These are phyloP conservation scores for Trissolcus brochymenae DNA, from an alignment of 2,888 invertebrate species.

Conservation along the genomic window DNA sequence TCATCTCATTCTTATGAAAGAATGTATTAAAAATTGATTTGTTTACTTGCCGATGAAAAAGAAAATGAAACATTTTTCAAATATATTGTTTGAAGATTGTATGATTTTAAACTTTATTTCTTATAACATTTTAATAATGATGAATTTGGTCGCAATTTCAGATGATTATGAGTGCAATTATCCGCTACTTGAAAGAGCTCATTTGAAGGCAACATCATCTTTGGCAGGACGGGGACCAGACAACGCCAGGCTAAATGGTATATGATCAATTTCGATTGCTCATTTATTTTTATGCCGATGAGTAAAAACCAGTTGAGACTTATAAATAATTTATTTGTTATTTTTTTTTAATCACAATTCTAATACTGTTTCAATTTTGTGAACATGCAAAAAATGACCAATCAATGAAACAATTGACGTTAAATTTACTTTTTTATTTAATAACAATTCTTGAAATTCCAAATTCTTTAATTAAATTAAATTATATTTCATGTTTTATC, in stretches of 20 bases:
- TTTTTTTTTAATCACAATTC: background rate
- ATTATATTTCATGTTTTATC: no score
- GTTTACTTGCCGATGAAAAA: background rate
- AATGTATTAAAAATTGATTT: background rate
- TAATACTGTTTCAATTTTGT: no score
- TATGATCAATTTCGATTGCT: no score
- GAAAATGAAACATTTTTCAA: background rate
- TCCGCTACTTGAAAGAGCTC: conserved; percentile 85
- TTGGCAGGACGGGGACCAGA: conserved; percentile 89
- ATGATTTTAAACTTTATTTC: background rate
- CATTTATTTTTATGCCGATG: no score
- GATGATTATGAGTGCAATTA: conserved; percentile 87
- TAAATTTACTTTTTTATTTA: background rate
- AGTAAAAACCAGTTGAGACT: no score
- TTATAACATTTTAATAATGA: no score
- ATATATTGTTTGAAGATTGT: background rate
- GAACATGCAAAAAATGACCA: no score
- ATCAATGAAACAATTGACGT: no score
- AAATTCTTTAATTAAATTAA: background rate
- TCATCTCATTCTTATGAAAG: background rate
- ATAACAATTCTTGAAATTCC: background rate
- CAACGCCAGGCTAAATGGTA: conserved; percentile 91
- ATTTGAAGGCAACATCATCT: conserved; percentile 87
- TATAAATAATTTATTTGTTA: no score
- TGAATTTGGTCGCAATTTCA: conserved; percentile 61